Conservation (phyloP, 2,888 invertebrate species). For the Lepeophtheirus nordmannii region DNA sequence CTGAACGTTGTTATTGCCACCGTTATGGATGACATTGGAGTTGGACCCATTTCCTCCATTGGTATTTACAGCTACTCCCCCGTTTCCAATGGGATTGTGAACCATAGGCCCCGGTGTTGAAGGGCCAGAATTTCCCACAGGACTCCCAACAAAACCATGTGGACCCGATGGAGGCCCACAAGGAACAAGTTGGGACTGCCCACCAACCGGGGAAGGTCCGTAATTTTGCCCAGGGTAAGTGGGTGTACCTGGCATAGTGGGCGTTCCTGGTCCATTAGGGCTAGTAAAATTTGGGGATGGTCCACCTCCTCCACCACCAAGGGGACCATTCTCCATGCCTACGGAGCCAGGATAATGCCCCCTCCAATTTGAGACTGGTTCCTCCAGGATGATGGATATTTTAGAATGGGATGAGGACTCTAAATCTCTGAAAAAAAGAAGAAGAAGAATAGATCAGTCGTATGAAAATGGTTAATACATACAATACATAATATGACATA, state of each 20-base stretch:
- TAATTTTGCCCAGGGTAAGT: conserved; percentile 13
- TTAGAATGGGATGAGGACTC: too few species aligned
- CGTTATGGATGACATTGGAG: background rate
- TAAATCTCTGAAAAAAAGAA: too few species aligned
- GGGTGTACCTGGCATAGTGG: conserved; percentile 26
- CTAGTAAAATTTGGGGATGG: conserved; percentile 18
- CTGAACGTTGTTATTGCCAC: background rate
- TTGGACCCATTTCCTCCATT: background rate
- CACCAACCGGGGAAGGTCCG: conserved; percentile 17
- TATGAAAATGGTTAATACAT: too few species aligned
- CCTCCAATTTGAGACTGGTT: conserved; percentile 62
- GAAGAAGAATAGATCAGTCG: too few species aligned
- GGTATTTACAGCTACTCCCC: background rate
- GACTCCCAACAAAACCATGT: conserved; percentile 20
- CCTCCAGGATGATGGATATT: conserved; percentile 46
- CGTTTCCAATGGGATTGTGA: background rate
- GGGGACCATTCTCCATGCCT: conserved; percentile 5
- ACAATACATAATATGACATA: too few species aligned
- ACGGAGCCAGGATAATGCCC: conserved; percentile 47
- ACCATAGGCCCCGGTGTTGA: conserved; percentile 22
- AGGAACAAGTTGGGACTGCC: conserved; percentile 17
- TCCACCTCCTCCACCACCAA: background rate
- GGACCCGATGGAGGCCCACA: conserved; percentile 22
- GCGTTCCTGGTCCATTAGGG: conserved; percentile 22
- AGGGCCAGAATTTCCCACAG: conserved; percentile 20